Percentiles rank a stretch among this genome's conserved stretches.
phyloP scores from a whole-genome alignment of 2,888 invertebrate species.

The Petrolisthes cinctipes region DNA sequence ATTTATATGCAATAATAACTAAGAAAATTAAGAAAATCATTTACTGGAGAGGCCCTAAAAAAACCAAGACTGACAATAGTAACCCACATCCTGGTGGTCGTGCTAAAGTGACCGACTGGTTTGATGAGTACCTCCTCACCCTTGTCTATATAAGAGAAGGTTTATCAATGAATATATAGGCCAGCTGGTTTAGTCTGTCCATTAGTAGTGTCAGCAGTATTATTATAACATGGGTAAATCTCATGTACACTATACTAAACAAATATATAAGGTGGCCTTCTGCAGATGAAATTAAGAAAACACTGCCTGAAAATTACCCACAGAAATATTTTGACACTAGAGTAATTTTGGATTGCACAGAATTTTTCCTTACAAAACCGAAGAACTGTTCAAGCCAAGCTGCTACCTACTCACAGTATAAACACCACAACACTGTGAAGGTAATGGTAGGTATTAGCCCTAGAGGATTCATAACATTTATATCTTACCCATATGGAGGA shows the following conservation, averaged over 20 bases:
- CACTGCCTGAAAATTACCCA: background rate
- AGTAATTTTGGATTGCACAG: constrained; percentile 27
- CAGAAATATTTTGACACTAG: background rate
- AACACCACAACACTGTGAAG: constrained; percentile 32
- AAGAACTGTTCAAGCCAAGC: constrained; percentile 7
- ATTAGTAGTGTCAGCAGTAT: background rate
- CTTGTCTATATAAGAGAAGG: constrained; percentile 1
- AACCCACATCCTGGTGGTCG: background rate
- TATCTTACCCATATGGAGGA: constrained; percentile 19
- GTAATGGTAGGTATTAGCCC: constrained; percentile 14
- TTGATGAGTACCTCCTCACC: background rate
- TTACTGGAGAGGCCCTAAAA: constrained; percentile 1
- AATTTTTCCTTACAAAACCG: constrained; percentile 10
- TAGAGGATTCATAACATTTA: constrained; percentile 20
- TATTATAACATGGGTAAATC: background rate
- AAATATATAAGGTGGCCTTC: background rate
- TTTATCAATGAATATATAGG: no score
- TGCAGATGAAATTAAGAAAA: background rate
- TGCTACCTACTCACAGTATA: constrained; percentile 33
- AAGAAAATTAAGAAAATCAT: background rate
- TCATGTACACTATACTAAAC: background rate
- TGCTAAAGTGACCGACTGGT: background rate
- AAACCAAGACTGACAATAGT: background rate
- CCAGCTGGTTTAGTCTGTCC: background rate
- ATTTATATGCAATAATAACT: background rate